Evolutionary conservation across 2,888 invertebrate genomes (phyloP), one percentile per base, ranked within the genome.

Genomic region (Drosophila prolongata): DNA sequence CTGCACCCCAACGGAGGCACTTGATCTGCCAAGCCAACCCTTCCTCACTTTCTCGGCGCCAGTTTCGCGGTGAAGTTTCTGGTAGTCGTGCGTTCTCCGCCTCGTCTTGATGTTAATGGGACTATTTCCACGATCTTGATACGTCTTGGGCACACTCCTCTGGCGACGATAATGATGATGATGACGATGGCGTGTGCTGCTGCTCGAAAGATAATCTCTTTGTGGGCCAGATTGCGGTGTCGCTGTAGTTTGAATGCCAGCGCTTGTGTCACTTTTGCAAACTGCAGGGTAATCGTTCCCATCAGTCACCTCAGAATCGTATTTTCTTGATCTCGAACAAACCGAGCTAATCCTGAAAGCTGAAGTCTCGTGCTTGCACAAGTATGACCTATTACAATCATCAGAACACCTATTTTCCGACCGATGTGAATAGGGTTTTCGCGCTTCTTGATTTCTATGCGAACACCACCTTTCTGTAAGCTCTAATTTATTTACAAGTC

Each of bases 111-210:
- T 37, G 30, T 67, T 60, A 42, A 87, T 87, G 34, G 87, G 87
- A 52, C 87, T 87, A 47, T 64, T 74, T 16, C 54, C 83, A 13
- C 87, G 79, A 77, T 83, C 82, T 42, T 69, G 55, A 61, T 55
- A 83, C 10, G 43, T 69, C 44, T 70, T 81, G 0, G 38, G 1
- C 14, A 11, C 55, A 8, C 46, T 24, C 13, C 8, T 40, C 46
- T 43, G 47, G 19, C 40, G 11, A 52, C 38, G 37, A 42, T 24
- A 47, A 58, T 65, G 65, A 50, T 14, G 38, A 40, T 40, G 44
- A 46, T 34, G 44, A 46, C 16, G 52, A 53, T 46, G 53, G 46
- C 66, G 46, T 66, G 53, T 53, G 67, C 66, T 19, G 53, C 53
- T 8, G 52, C 53, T 13, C 16, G 42, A 6, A 37, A 47, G 38